Evolutionary conservation across 2,113 vertebrate genomes (phyloP).

Genomic region (Synchiropus splendidus): DNA sequence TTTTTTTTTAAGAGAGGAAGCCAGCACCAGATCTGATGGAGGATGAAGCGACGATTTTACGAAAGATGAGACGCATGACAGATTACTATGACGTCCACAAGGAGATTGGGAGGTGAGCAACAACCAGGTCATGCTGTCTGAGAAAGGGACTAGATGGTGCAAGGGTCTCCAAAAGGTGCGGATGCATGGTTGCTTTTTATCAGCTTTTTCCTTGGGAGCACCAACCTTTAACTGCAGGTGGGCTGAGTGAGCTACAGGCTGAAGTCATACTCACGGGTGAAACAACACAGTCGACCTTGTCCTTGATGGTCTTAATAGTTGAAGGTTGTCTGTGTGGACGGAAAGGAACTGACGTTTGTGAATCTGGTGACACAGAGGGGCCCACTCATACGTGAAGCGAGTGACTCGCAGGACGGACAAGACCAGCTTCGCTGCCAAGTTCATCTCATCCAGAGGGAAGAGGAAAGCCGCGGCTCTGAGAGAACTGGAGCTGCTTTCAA

Average conservation of each 20-base stretch:
- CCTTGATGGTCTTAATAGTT: not conserved
- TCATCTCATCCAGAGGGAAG: slow-evolving; percentile 76
- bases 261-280: too few species aligned
- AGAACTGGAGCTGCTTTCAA: slow-evolving; percentile 80
- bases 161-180: too few species aligned
- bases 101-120: slow-evolving; percentile 90
- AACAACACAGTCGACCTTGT: not conserved
- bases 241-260: too few species aligned
- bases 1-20: slow-evolving; percentile 61
- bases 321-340: too few species aligned
- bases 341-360: not conserved
- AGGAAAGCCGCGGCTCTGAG: slow-evolving; percentile 71
- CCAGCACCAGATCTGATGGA: slow-evolving; percentile 63
- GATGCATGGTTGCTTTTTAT: too few species aligned
- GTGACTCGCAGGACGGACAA: slow-evolving; percentile 76
- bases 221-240: too few species aligned
- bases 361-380: slow-evolving; percentile 66
- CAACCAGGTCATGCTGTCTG: too few species aligned
- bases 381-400: slow-evolving; percentile 84
- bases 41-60: slow-evolving; percentile 71
- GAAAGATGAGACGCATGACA: slow-evolving; percentile 75
- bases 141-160: too few species aligned
- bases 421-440: slow-evolving; percentile 82
- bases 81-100: slow-evolving; percentile 88
- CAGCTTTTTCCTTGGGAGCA: too few species aligned